Percentiles rank a stretch among this genome's conserved stretches.
Conservation (phyloP, 2,888 invertebrate species). For the Enchytraeus crypticus region DNA sequence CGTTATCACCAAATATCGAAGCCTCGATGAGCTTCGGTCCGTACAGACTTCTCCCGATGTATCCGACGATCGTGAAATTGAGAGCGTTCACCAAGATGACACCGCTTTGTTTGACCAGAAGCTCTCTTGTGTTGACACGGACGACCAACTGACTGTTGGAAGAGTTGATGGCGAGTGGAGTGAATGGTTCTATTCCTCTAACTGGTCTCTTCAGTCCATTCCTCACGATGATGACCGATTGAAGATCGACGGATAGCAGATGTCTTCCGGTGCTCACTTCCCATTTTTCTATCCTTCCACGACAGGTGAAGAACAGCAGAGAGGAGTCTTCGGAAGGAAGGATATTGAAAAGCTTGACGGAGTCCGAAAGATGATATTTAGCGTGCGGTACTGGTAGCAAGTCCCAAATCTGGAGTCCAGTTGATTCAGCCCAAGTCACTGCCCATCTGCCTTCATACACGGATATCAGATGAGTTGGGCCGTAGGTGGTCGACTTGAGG, state of each 20-base stretch:
- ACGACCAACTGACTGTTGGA: not conserved
- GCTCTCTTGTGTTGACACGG: not conserved
- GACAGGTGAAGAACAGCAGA: not conserved
- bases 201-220: too few species aligned
- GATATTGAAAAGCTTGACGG: not conserved
- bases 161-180: not conserved
- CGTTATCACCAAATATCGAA: not conserved
- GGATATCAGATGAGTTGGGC: conserved; percentile 2
- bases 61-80: not conserved
- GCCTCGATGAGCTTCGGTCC: conserved; percentile 1
- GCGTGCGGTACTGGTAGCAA: not conserved
- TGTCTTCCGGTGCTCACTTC: not conserved
- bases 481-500: not conserved
- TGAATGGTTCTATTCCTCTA: not conserved
- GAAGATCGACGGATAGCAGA: not conserved
- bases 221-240: too few species aligned
- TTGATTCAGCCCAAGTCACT: not conserved
- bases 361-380: not conserved
- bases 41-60: not conserved
- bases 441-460: not conserved
- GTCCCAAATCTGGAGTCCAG: conserved; percentile 3
- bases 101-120: not conserved
- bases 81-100: not conserved
- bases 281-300: not conserved
- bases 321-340: not conserved